A percentile compares a stretch with the other conserved stretches of the same genome.
Conservation (phyloP, 2,797 vertebrate genomes). For the Rhincodon typus region DNA sequence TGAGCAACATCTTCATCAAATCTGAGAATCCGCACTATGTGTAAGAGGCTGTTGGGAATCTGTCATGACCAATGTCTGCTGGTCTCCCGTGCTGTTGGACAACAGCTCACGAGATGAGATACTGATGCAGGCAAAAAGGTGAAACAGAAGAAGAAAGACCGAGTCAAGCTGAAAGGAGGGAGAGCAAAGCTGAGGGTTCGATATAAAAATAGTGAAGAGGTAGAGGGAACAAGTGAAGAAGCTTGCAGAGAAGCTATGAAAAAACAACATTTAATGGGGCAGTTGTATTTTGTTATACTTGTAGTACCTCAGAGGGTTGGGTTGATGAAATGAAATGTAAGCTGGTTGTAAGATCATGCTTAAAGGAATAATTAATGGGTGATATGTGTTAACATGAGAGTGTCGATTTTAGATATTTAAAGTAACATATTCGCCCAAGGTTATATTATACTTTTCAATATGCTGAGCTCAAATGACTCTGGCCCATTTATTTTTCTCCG, state of each 20-base stretch:
- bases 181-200: not conserved
- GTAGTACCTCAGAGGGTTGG: not conserved
- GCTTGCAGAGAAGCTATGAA: not conserved
- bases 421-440: not conserved
- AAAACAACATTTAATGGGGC: not conserved
- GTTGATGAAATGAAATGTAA: not conserved
- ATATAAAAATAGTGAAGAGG: not conserved
- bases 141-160: not conserved
- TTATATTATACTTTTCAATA: not conserved
- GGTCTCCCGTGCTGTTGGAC: not conserved
- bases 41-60: not conserved
- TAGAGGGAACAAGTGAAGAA: not conserved
- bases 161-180: not conserved
- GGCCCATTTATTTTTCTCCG: no score
- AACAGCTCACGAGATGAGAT: not conserved
- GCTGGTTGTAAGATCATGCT: not conserved
- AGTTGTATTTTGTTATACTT: not conserved
- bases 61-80: not conserved
- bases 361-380: not conserved
- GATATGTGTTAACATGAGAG: not conserved
- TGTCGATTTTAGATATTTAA: not conserved
- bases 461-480: not conserved
- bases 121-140: not conserved
- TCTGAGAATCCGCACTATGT: not conserved
- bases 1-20: not conserved